Conservation (phyloP, 35 echinoderm and acorn worm genomes). For the Chiridota heheva region DNA sequence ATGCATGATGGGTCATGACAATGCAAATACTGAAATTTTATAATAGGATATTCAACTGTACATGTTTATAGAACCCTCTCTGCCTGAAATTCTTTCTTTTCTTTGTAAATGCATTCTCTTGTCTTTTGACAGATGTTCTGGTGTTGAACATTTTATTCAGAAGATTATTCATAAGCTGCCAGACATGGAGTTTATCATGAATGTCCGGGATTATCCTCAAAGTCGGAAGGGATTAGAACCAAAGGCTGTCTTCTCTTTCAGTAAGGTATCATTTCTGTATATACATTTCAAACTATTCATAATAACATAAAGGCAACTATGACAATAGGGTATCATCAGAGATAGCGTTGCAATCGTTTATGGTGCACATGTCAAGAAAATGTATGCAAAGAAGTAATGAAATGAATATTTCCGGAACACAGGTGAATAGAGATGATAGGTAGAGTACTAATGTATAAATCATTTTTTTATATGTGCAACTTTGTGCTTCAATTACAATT, state of each 20-base stretch:
- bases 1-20: not conserved
- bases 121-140: constrained; percentile 56
- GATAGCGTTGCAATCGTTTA: not conserved
- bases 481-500: too few relatives aligned
- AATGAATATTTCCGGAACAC: too few relatives aligned
- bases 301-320: not conserved
- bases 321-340: not conserved
- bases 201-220: constrained; percentile 87
- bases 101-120: too few relatives aligned
- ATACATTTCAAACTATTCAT: not conserved
- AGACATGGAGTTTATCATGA: constrained; percentile 97
- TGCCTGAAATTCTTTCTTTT: not conserved
- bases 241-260: constrained; percentile 91
- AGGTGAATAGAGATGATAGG: not conserved
- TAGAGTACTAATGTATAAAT: not conserved
- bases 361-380: too few relatives aligned
- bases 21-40: not conserved
- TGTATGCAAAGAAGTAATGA: too few relatives aligned
- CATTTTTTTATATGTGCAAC: too few relatives aligned
- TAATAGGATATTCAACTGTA: not conserved
- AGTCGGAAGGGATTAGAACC: constrained; percentile 70
- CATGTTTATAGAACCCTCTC: not conserved
- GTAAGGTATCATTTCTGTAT: constrained; percentile 62
- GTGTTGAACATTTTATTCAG: constrained; percentile 95
- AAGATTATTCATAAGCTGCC: constrained; percentile 92